A percentile compares a stretch with the other conserved stretches of the same genome.
phyloP scores from a whole-genome alignment of 37 sponge, comb jelly and placozoan genomes.

The Agelas oroides region DNA sequence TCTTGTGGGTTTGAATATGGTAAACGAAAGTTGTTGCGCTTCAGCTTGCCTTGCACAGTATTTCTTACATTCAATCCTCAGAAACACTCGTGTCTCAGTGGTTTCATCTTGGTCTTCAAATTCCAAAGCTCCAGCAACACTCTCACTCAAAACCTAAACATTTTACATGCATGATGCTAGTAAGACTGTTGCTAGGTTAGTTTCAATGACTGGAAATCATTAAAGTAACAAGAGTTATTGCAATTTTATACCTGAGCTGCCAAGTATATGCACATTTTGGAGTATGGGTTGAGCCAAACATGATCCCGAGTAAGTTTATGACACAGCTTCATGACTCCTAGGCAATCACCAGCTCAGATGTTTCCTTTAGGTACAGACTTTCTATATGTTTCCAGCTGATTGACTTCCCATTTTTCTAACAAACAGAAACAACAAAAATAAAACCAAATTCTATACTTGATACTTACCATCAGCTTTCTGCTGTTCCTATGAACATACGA shows the following conservation, averaged over 20 bases:
- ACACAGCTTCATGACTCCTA: not conserved
- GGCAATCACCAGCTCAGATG: not conserved
- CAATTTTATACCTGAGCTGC: not conserved
- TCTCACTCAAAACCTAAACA: not conserved
- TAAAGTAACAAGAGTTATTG: too few species aligned
- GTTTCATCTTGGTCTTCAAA: not conserved
- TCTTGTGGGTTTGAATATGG: slow-evolving; percentile 4
- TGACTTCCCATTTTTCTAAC: not conserved
- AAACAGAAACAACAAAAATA: not conserved
- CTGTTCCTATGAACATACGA: not conserved
- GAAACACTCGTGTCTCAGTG: not conserved
- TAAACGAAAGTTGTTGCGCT: not conserved
- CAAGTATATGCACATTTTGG: not conserved
- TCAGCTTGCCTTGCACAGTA: not conserved
- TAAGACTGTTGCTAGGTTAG: too few species aligned
- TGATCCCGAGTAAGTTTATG: not conserved
- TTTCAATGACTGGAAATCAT: too few species aligned
- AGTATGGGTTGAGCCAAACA: not conserved
- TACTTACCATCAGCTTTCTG: not conserved
- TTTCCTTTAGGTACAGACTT: not conserved
- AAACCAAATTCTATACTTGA: not conserved
- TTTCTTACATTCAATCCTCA: not conserved
- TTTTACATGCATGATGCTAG: too few species aligned
- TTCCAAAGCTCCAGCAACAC: not conserved
- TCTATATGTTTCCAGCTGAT: not conserved